These are phyloP conservation scores for Brachyalestes nurse DNA, from an alignment of 2,797 vertebrate genomes.

Conservation along the genomic window DNA sequence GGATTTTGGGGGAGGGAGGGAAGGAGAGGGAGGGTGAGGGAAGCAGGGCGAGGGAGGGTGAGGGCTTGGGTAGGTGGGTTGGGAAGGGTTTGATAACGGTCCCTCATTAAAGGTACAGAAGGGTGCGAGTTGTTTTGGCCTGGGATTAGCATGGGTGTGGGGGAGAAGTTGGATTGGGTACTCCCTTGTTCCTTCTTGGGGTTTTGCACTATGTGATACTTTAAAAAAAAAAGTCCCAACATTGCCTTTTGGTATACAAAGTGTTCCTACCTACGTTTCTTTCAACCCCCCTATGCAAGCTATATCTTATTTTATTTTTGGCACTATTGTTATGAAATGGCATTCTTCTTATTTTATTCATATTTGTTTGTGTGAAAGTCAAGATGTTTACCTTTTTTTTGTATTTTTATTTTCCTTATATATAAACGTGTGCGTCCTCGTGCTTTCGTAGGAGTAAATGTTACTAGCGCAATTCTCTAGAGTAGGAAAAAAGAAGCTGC, in stretches of 20 bases:
- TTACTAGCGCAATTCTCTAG: constrained; percentile 42
- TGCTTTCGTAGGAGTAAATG: constrained; percentile 53
- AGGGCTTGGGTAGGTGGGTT: neutral
- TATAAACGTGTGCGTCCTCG: constrained; percentile 52
- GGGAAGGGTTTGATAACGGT: constrained; percentile 20
- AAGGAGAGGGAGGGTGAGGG: too few relatives aligned
- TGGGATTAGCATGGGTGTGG: constrained; percentile 42
- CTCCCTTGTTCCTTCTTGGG: constrained; percentile 75
- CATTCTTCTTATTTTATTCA: constrained; percentile 74
- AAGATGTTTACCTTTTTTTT: constrained; percentile 85
- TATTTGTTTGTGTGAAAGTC: constrained; percentile 79
- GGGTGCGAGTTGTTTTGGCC: constrained; percentile 41
- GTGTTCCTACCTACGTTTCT: constrained; percentile 68
- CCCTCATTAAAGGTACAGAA: constrained; percentile 41
- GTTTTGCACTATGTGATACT: constrained; percentile 91
- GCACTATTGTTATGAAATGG: constrained; percentile 86
- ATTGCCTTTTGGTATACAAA: constrained; percentile 83
- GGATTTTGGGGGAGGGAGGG: constrained; percentile 15
- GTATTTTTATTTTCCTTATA: constrained; percentile 57
- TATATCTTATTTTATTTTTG: constrained; percentile 78
- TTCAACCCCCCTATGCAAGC: constrained; percentile 80
- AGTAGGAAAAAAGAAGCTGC: constrained; percentile 48
- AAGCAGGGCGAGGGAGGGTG: too few relatives aligned
- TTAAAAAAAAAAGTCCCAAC: constrained; percentile 81
- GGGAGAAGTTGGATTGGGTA: constrained; percentile 43